A percentile compares a stretch with the other conserved stretches of the same genome.
These are phyloP conservation scores for Hermaeophaga mercurialis DNA, from an alignment of 2,888 invertebrate species.

Conservation along the genomic window DNA sequence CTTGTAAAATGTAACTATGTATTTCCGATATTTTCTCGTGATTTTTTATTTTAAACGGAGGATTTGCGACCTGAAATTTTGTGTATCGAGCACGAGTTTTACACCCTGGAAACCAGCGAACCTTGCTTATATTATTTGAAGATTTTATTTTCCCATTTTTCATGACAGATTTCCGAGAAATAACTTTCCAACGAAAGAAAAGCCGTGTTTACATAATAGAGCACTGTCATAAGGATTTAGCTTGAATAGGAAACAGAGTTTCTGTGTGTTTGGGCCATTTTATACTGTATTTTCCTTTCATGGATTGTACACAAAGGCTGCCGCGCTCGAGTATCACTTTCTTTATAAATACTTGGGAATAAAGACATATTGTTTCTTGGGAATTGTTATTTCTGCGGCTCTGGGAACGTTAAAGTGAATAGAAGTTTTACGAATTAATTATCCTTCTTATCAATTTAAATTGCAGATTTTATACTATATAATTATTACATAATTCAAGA, in stretches of 20 bases:
- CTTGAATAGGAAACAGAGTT: slow-evolving; percentile 6
- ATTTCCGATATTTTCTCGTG: too few relatives aligned
- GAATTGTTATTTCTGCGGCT: slow-evolving; percentile 8
- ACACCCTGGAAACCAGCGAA: too few relatives aligned
- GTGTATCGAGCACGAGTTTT: too few relatives aligned
- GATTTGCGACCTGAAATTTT: too few relatives aligned
- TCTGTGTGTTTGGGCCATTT: slow-evolving; percentile 12
- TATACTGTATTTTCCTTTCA: slow-evolving; percentile 12
- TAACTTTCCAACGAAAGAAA: not conserved
- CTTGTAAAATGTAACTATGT: too few relatives aligned
- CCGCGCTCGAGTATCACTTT: slow-evolving; percentile 7
- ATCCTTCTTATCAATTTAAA: not conserved
- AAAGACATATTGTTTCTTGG: slow-evolving; percentile 8
- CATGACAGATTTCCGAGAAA: not conserved
- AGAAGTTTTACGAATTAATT: not conserved
- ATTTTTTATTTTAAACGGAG: too few relatives aligned
- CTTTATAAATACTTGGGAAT: slow-evolving; percentile 11
- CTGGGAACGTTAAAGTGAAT: not conserved
- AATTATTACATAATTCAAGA: not conserved
- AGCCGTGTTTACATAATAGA: not conserved
- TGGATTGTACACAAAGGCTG: slow-evolving; percentile 2
- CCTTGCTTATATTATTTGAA: too few relatives aligned
- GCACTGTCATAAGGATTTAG: not conserved
- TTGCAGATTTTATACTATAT: not conserved
- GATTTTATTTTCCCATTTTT: not conserved